Conservation (phyloP, 2,888 invertebrate species). For the Sphaerophoria rueppellii region DNA sequence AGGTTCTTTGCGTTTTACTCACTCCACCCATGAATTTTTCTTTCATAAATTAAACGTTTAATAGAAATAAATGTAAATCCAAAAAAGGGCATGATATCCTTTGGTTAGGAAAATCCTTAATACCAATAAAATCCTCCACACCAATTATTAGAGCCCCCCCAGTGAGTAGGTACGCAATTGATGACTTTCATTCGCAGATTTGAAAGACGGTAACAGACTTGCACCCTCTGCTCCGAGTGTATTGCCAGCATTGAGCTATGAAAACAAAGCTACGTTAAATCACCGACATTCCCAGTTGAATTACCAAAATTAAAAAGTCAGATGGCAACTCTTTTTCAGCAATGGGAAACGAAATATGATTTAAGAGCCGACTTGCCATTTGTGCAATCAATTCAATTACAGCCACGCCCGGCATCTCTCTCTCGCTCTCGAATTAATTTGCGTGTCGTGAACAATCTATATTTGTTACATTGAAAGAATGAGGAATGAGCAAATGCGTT, state of each 20-base stretch:
- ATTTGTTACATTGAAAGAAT: conserved; percentile 13
- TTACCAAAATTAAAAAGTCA: not conserved
- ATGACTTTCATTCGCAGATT: conserved; percentile 49
- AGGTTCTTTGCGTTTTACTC: conserved; percentile 30
- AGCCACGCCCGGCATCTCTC: conserved; percentile 65
- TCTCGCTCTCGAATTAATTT: conserved; percentile 66
- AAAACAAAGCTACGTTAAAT: not conserved
- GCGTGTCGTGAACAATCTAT: conserved; percentile 64
- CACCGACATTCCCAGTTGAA: not conserved
- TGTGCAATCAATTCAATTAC: conserved; percentile 73
- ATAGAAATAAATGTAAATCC: conserved; percentile 51
- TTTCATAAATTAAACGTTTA: not conserved
- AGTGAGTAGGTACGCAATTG: conserved; percentile 14
- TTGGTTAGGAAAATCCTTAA: conserved; percentile 20
- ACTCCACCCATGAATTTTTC: conserved; percentile 36
- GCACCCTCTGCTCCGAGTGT: not conserved
- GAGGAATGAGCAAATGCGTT: not conserved
- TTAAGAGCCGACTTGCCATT: conserved; percentile 60
- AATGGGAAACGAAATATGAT: conserved; percentile 62
- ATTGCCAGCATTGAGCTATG: not conserved
- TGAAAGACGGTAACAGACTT: conserved; percentile 38
- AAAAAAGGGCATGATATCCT: conserved; percentile 37
- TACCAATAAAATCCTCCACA: not conserved
- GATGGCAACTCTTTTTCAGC: conserved; percentile 14
- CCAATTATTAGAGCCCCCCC: conserved; percentile 18